These are phyloP conservation scores for Noctua janthina DNA, from an alignment of 2,888 invertebrate species.

Conservation along the genomic window DNA sequence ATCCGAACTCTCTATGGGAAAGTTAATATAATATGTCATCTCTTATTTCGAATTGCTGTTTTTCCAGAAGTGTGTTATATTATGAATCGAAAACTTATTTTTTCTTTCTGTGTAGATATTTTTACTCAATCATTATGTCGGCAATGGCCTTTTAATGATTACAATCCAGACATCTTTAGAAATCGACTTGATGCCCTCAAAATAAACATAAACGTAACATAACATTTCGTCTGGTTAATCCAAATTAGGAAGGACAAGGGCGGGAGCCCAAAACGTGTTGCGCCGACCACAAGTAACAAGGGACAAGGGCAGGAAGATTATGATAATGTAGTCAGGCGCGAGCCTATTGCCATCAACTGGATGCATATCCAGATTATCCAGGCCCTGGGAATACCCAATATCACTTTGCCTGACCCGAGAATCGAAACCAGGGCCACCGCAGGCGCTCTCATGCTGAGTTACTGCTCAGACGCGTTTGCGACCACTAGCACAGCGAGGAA, in stretches of 20 bases:
- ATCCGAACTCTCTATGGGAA: background rate
- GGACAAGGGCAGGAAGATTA: too few relatives aligned
- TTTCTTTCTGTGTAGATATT: background rate
- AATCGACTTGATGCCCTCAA: background rate
- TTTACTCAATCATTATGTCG: background rate
- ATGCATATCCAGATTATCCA: background rate
- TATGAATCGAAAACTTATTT: background rate
- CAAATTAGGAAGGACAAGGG: background rate
- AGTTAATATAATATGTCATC: background rate
- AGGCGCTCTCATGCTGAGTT: background rate
- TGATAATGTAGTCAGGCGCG: background rate
- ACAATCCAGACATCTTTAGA: background rate
- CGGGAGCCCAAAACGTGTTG: background rate
- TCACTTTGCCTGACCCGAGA: background rate
- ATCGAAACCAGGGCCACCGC: background rate
- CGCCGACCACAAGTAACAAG: too few relatives aligned
- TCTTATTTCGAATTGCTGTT: background rate
- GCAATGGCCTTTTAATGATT: background rate
- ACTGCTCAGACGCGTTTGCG: background rate
- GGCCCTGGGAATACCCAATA: background rate
- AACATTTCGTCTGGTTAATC: background rate
- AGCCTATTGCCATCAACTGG: background rate
- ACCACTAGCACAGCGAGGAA: background rate
- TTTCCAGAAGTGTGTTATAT: background rate
- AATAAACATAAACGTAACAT: background rate